Base-by-base conservation (phyloP, 1,140 invertebrate species). In the Tetragnatha versicolor region DNA sequence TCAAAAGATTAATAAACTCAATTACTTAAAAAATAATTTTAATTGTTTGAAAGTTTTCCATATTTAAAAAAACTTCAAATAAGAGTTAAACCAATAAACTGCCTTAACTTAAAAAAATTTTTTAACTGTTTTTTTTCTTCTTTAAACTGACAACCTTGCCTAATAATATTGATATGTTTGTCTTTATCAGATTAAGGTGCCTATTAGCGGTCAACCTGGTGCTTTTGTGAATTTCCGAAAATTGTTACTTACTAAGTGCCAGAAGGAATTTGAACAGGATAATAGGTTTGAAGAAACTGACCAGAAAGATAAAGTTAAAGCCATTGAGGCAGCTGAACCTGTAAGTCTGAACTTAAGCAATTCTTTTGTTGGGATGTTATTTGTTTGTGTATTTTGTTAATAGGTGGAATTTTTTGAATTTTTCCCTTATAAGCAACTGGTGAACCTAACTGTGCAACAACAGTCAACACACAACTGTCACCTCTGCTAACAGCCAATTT, bases 201-300 rank as follows among this genome's bases (percentile, higher is more conserved):
- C 37, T 35, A 2, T 66, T n/a, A 25, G 45, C 42, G 73, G 25
- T 6, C 10, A 20, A 3, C 3, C 35, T 39, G 60, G 53, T 20
- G 31, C 7, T 7, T 9, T 20, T 5, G 61, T 80, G n/a, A 92
- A 90, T 82, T 97, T 97, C 86, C 89, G 92, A 9, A 93, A 92
- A 80, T 85, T 95, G 14, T 90, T 98, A 70, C 88, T 98, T 42
- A 92, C 88, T 47, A 90, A 91, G 83, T 97, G 95, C 87, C 94
- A 98, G 85, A 87, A 88, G 27, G 93, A 96, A 85, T 97, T 97
- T 86, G 92, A 95, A 82, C 93, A 91, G 81, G 91, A 93, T 82
- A n/a, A n/a, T n/a, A 90, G 87, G 10, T 80, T 83, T 68, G 70
- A 81, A 45, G 78, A 79, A 33, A 79, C 82, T n/a, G 55, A 82